phyloP scores from a whole-genome alignment of 2,113 vertebrate species.

The Neolamprologus kungweensis region DNA sequence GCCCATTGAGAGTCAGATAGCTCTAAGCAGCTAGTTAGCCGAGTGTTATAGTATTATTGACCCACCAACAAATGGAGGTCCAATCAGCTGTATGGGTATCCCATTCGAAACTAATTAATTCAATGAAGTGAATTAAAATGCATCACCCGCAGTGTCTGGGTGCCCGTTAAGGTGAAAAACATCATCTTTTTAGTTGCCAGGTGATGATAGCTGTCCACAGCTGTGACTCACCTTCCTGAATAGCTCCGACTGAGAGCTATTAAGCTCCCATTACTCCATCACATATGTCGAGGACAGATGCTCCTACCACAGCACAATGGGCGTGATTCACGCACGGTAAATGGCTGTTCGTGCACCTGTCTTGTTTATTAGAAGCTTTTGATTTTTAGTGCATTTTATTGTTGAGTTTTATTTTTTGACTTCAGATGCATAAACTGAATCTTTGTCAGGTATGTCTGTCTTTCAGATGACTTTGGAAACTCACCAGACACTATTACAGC shows the following conservation, averaged over 20 bases:
- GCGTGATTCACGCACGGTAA: neutral
- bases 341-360: neutral
- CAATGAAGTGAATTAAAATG: neutral
- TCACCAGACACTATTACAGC: neutral
- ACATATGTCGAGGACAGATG: slow-evolving; percentile 24
- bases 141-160: neutral
- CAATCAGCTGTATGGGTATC: neutral
- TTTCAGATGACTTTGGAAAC: neutral
- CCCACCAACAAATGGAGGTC: neutral
- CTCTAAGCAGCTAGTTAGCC: neutral
- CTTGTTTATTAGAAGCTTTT: neutral
- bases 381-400: neutral
- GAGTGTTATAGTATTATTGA: neutral
- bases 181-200: slow-evolving; percentile 1
- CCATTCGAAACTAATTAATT: neutral
- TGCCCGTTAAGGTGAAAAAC: neutral
- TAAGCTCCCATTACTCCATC: slow-evolving; percentile 39
- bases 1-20: neutral
- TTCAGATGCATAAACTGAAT: neutral
- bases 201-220: slow-evolving; percentile 24
- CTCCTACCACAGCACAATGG: slow-evolving; percentile 16
- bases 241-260: slow-evolving; percentile 26
- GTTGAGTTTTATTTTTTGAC: neutral
- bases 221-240: slow-evolving; percentile 29
- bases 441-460: neutral